A percentile compares a stretch with the other conserved stretches of the same genome.
Conservation (phyloP, 2,888 invertebrate genomes). For the Drosophila histrio region DNA sequence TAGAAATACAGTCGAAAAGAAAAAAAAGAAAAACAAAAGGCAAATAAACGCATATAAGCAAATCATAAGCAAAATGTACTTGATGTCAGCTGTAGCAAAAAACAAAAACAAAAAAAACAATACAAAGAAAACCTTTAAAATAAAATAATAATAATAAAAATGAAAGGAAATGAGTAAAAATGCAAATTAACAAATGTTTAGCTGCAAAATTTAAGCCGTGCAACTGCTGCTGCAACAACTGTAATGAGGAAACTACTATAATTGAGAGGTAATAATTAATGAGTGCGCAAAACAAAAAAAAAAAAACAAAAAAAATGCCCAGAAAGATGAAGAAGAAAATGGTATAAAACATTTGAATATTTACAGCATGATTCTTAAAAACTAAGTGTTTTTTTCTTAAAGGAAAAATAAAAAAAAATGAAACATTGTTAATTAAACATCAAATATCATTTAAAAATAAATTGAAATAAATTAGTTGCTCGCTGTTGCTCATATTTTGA, state of each 20-base stretch:
- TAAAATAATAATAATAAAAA: conserved; percentile 30
- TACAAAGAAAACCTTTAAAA: conserved; percentile 44
- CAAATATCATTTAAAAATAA: conserved; percentile 75
- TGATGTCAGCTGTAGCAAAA: conserved; percentile 74
- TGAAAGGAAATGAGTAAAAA: conserved; percentile 22
- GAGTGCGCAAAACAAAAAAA: conserved; percentile 21
- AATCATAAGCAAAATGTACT: conserved; percentile 70
- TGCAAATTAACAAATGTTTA: conserved; percentile 30
- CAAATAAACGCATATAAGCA: conserved; percentile 60
- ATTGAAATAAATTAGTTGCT: conserved; percentile 60
- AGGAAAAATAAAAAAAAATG: conserved; percentile 62
- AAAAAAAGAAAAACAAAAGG: conserved; percentile 15
- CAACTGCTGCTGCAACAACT: conserved; percentile 20
- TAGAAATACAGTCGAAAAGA: conserved; percentile 58
- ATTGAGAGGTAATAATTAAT: conserved; percentile 12
- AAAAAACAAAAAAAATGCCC: not conserved
- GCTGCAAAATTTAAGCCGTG: conserved; percentile 15
- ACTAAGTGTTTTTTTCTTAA: conserved; percentile 76
- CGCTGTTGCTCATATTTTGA: conserved; percentile 36
- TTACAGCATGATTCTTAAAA: conserved; percentile 72
- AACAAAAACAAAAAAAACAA: conserved; percentile 28
- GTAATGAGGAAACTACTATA: conserved; percentile 11
- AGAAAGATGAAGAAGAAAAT: conserved; percentile 9
- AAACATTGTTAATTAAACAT: conserved; percentile 78
- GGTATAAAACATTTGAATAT: conserved; percentile 52